These are phyloP conservation scores for Magallana nippona DNA, from an alignment of 2,888 invertebrate species.

Conservation along the genomic window DNA sequence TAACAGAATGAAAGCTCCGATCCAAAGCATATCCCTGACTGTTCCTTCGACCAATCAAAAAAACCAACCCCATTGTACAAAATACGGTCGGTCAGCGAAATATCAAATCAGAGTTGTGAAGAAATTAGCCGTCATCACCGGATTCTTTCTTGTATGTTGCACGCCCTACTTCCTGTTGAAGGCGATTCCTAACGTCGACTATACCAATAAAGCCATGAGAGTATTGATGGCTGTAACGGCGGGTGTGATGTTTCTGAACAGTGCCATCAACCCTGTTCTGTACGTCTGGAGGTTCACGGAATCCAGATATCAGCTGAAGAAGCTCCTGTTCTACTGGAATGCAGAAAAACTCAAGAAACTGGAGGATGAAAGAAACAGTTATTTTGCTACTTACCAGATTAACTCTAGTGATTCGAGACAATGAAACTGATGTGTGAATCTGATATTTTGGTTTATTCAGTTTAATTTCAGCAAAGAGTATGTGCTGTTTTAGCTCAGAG, in stretches of 20 bases:
- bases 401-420: not conserved
- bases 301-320: slow-evolving; percentile 1
- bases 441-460: too few relatives aligned
- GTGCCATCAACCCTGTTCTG: not conserved
- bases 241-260: slow-evolving; percentile 10
- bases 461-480: too few relatives aligned
- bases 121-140: not conserved
- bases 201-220: not conserved
- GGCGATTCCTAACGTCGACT: not conserved
- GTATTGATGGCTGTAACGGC: not conserved
- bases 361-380: not conserved
- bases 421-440: not conserved
- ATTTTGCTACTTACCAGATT: not conserved
- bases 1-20: not conserved
- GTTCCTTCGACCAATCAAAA: not conserved
- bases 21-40: not conserved
- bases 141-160: slow-evolving; percentile 18
- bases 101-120: not conserved
- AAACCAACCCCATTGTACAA: not conserved
- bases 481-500: too few relatives aligned
- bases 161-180: not conserved
- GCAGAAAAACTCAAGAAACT: not conserved
- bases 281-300: slow-evolving; percentile 6
- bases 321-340: not conserved
- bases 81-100: not conserved